Conservation (phyloP, 2,888 invertebrate species). For the Thymelicus acteon region DNA sequence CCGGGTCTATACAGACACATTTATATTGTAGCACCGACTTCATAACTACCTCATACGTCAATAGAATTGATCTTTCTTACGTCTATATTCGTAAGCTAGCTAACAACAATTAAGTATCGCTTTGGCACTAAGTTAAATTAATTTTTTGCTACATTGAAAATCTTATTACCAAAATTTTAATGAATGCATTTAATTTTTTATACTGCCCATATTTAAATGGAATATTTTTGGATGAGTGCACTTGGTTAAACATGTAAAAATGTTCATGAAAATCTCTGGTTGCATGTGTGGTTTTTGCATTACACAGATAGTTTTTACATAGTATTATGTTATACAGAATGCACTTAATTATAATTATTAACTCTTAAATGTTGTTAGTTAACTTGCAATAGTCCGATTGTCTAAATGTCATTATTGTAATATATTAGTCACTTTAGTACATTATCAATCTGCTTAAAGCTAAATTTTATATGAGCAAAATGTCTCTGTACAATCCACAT, state of each 20-base stretch:
- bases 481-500: constrained; percentile 6
- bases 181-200: too few species aligned
- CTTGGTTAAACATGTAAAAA: too few species aligned
- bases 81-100: not conserved
- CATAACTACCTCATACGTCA: constrained; percentile 50
- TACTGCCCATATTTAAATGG: too few species aligned
- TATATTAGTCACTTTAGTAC: not conserved
- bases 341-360: not conserved
- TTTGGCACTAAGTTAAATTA: not conserved
- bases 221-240: too few species aligned
- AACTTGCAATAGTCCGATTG: not conserved
- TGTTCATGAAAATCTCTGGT: too few species aligned
- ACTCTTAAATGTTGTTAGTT: constrained; percentile 4
- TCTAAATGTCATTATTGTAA: too few species aligned
- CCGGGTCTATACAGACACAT: constrained; percentile 33
- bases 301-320: too few species aligned
- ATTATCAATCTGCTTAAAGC: not conserved
- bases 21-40: constrained; percentile 69
- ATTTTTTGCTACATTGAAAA: too few species aligned
- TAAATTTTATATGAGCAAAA: constrained; percentile 14
- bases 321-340: too few species aligned
- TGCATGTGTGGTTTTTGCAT: too few species aligned
- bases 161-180: too few species aligned
- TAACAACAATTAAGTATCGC: constrained; percentile 6
- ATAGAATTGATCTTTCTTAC: not conserved